Conservation (phyloP, 2,113 vertebrate species). For the Andinoacara biseriatus region DNA sequence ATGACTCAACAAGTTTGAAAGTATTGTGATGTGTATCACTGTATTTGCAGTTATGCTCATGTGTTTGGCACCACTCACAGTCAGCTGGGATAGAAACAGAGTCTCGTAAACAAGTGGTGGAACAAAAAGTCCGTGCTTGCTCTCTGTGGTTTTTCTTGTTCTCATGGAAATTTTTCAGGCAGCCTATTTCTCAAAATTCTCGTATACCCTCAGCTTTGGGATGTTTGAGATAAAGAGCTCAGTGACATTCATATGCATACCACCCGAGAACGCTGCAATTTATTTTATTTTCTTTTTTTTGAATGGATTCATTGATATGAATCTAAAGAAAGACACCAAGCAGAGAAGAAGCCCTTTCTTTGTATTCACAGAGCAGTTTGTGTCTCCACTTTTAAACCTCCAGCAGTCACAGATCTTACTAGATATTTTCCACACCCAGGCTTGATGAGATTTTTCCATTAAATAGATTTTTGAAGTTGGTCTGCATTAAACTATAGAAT, state of each 20-base stretch:
- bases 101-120: slow-evolving; percentile 16
- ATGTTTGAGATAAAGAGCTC: slow-evolving; percentile 18
- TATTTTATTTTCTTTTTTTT: slow-evolving; percentile 50
- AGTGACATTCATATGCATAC: slow-evolving; percentile 53
- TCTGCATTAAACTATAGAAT: background rate
- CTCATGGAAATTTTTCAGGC: background rate
- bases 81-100: background rate
- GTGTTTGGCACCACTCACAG: slow-evolving; percentile 1
- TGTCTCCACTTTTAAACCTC: slow-evolving; percentile 21
- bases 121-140: background rate
- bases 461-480: background rate
- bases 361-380: slow-evolving; percentile 22
- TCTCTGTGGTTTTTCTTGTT: background rate
- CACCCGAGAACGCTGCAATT: slow-evolving; percentile 50
- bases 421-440: background rate
- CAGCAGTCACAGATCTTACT: slow-evolving; percentile 12
- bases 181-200: slow-evolving; percentile 9
- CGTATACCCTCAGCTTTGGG: slow-evolving; percentile 26
- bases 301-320: slow-evolving; percentile 69
- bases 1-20: slow-evolving; percentile 1
- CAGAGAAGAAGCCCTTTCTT: slow-evolving; percentile 58
- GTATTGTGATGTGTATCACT: background rate
- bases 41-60: background rate
- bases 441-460: background rate
- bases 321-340: slow-evolving; percentile 40